Percentiles rank a stretch among this genome's conserved stretches.
Conservation (phyloP, 2,797 vertebrate genomes). For the Siniperca undulata region DNA sequence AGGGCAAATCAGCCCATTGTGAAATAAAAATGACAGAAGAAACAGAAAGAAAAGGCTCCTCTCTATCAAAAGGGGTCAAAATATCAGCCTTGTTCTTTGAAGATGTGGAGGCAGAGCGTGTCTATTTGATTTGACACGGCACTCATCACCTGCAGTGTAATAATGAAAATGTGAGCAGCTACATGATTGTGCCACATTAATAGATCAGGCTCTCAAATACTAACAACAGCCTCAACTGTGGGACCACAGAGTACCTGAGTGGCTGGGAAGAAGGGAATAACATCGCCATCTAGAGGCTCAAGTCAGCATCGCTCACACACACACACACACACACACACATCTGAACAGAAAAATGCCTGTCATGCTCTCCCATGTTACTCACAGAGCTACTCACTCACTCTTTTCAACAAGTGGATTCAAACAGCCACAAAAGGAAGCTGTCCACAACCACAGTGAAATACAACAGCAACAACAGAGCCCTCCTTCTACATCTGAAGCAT, state of each 20-base stretch:
- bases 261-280: constrained; percentile 74
- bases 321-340: background rate
- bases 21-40: constrained; percentile 28
- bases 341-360: constrained; percentile 34
- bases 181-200: constrained; percentile 38
- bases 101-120: constrained; percentile 33
- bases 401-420: constrained; percentile 62
- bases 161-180: constrained; percentile 37
- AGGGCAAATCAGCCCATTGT: constrained; percentile 46
- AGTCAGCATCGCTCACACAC: constrained; percentile 5
- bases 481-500: constrained; percentile 23
- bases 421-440: constrained; percentile 31
- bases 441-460: background rate
- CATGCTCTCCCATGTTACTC: constrained; percentile 37
- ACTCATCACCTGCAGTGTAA: constrained; percentile 44
- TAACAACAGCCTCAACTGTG: constrained; percentile 23
- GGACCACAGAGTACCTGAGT: background rate
- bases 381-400: constrained; percentile 30
- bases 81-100: constrained; percentile 37
- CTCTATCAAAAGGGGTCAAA: constrained; percentile 42
- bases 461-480: constrained; percentile 4
- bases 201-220: constrained; percentile 26
- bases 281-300: constrained; percentile 82
- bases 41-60: constrained; percentile 27
- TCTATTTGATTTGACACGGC: constrained; percentile 45